These are phyloP conservation scores for Apogon hyalosoma DNA, from an alignment of 2,797 vertebrate species.

Conservation along the genomic window DNA sequence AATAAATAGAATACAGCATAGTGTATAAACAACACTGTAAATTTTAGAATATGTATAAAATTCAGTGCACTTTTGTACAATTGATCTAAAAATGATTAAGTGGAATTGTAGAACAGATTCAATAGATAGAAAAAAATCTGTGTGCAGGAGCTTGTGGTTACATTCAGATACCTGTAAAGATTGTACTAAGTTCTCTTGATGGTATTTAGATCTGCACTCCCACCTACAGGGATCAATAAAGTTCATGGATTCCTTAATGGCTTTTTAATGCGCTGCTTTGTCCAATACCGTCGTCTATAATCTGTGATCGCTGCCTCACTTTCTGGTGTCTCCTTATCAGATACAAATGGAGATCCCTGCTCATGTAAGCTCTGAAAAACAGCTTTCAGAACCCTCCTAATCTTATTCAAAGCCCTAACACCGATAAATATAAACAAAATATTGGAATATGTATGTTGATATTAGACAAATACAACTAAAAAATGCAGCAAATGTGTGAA, in stretches of 20 bases:
- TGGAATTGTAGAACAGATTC: too few species aligned
- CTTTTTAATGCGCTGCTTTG: conserved; percentile 8
- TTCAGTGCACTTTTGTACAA: too few species aligned
- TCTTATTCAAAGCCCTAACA: too few species aligned
- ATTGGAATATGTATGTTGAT: too few species aligned
- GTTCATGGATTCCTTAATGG: conserved; percentile 26
- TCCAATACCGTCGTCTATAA: background rate
- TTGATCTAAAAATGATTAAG: too few species aligned
- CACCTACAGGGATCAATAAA: conserved; percentile 10
- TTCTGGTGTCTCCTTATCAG: background rate
- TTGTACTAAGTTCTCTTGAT: conserved; percentile 15
- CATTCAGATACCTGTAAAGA: background rate
- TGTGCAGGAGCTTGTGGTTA: background rate
- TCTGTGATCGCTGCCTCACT: background rate
- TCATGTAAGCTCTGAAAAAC: conserved; percentile 1
- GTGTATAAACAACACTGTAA: too few species aligned
- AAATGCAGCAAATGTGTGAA: too few species aligned
- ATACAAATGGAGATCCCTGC: background rate
- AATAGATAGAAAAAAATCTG: background rate
- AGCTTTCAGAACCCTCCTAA: background rate
- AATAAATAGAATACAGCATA: too few species aligned
- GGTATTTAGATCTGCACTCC: background rate
- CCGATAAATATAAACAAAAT: too few species aligned
- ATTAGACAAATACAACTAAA: too few species aligned
- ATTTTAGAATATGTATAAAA: too few species aligned